Evolutionary conservation across 2,888 invertebrate genomes (phyloP), one percentile per base, ranked within the genome.

Genomic region (Balanococcus diminutus): DNA sequence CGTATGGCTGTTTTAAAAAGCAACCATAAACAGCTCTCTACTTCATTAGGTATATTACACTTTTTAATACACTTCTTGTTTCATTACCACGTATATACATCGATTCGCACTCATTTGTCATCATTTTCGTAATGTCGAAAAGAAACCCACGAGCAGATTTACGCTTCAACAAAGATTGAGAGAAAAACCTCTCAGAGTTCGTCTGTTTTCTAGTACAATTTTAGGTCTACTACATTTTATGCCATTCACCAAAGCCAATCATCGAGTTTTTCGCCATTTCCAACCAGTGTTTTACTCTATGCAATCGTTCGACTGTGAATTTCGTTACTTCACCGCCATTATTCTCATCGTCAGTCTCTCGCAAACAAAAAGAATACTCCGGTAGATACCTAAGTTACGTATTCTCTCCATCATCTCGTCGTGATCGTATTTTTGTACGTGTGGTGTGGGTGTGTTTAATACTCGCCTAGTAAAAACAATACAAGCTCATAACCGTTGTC

Each of bases 261-360:
- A 51, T n/a, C 51, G 8, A 51, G 51, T 51, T 51, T 51, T 51
- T 51, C 51, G 51, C 51, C 6, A 51, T 51, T 51, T 19, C 8
- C 19, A 19, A 51, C n/a, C n/a, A n/a, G 51, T 19, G 19, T 51
- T 51, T 51, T 51, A 67, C 28, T 28, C 14, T 25, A 11, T 25
- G 61, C 2, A 28, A 67, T 67, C 61, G 61, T 14, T 67, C 61
- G 61, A 67, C 25, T 67, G 61, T 67, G 28, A 67, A 67, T 67
- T 67, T 67, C 28, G 61, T 28, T 67, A 67, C 28, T 67, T 67
- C 61, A 67, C 28, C 51, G 61, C 61, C 61, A 67, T 67, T 67
- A 67, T 67, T 67, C n/a, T 67, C 61, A 67, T 67, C 28, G 25
- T 67, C 56, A n/a, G n/a, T n/a, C 2, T 14, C 51, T 51, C 51